Evolutionary conservation across 2,797 vertebrate genomes (phyloP).

Genomic region (Cossypha niveicapilla): DNA sequence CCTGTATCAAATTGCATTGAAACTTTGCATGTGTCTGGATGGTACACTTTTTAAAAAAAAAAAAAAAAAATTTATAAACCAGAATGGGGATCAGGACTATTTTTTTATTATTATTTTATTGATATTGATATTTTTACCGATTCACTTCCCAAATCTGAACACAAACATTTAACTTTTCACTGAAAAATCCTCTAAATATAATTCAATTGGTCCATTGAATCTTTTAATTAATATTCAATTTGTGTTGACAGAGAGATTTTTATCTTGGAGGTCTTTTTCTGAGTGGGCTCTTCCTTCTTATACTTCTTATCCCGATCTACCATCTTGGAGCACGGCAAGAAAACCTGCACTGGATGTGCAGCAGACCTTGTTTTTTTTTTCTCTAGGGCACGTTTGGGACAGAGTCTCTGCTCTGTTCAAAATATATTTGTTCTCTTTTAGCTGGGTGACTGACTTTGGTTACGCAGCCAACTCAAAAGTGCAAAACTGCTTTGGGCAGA

Average conservation of each 20-base stretch:
- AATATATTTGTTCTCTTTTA: background rate
- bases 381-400: background rate
- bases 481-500: rapidly evolving
- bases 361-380: background rate
- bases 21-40: background rate
- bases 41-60: background rate
- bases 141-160: background rate
- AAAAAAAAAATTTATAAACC: background rate
- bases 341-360: background rate
- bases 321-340: background rate
- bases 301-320: background rate
- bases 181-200: background rate
- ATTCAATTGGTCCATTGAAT: background rate
- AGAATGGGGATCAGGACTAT: background rate
- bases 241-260: background rate
- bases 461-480: background rate
- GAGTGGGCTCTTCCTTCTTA: background rate
- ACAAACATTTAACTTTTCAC: background rate
- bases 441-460: background rate
- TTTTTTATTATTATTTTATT: background rate
- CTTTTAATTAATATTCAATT: background rate
- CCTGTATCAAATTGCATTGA: conserved; percentile 2
- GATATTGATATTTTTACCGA: background rate
- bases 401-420: background rate
- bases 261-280: background rate